Conservation (phyloP, 2,113 vertebrate genomes). For the Atlantisia rogersi region DNA sequence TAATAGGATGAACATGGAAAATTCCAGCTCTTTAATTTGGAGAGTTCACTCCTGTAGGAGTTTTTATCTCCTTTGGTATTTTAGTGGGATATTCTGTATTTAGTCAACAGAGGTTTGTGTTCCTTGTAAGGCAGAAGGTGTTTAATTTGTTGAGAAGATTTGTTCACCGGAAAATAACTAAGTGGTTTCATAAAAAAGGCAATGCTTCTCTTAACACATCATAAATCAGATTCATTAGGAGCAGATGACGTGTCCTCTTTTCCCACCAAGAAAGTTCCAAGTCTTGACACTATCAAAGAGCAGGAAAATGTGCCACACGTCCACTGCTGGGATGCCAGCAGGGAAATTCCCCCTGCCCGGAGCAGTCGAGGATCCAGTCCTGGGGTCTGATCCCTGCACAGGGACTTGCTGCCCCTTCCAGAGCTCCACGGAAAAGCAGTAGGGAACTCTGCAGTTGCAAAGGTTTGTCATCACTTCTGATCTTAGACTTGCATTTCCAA, state of each 20-base stretch:
- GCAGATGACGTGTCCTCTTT: background rate
- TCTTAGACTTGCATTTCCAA: background rate
- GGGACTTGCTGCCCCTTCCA: background rate
- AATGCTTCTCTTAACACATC: background rate
- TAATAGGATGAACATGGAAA: background rate
- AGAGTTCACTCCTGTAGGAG: background rate
- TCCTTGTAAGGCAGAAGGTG: background rate
- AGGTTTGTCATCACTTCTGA: background rate
- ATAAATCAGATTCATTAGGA: background rate
- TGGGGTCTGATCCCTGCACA: background rate
- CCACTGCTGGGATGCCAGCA: background rate
- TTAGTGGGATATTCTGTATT: background rate
- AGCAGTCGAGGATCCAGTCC: background rate
- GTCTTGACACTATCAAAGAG: background rate
- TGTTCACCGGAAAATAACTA: background rate
- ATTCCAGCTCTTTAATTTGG: background rate
- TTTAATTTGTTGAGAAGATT: conserved; percentile 4
- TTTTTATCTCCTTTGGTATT: background rate
- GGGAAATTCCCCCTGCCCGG: background rate
- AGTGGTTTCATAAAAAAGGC: background rate
- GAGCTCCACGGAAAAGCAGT: background rate
- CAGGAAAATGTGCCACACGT: background rate
- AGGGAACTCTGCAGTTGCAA: background rate
- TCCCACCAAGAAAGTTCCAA: background rate
- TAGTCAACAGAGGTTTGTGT: background rate